phyloP scores from a whole-genome alignment of 1,140 invertebrate genomes.

The Ceratoteleas bidentatus region DNA sequence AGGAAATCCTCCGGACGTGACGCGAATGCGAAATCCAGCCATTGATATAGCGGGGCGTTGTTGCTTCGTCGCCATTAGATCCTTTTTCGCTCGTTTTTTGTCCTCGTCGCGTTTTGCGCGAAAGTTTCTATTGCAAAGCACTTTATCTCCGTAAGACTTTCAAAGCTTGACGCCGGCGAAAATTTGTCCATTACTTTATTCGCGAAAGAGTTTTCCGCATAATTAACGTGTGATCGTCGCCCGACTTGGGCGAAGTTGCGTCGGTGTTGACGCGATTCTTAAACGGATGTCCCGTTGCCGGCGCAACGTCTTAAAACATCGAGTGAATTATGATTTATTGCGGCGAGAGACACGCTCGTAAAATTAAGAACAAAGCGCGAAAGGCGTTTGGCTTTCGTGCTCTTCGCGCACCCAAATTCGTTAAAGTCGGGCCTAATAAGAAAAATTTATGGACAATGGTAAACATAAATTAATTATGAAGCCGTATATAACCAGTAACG shows the following conservation, averaged over 20 bases:
- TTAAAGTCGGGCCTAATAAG: constrained; percentile 53
- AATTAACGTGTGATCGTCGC: constrained; percentile 25
- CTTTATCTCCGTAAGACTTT: constrained; percentile 52
- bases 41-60: constrained; percentile 57
- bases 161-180: no score
- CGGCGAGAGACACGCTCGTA: constrained; percentile 2
- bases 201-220: constrained; percentile 16
- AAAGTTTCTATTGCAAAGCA: constrained; percentile 37
- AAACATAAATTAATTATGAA: constrained; percentile 59
- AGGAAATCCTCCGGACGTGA: constrained; percentile 66
- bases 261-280: constrained; percentile 5
- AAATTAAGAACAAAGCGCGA: constrained; percentile 46
- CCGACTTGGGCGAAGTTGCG: neutral
- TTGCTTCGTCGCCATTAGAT: constrained; percentile 63
- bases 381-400: constrained; percentile 39
- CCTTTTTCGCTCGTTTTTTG: constrained; percentile 33
- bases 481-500: constrained; percentile 47
- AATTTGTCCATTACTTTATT: no score
- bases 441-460: constrained; percentile 49
- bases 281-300: neutral
- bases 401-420: constrained; percentile 44
- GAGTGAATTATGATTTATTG: constrained; percentile 27
- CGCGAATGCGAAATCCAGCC: constrained; percentile 52
- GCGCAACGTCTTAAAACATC: neutral
- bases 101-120: constrained; percentile 35